Evolutionary conservation across 2,888 invertebrate genomes (phyloP), one percentile per base, ranked within the genome.

Genomic region (Ferdinandea cuprea): DNA sequence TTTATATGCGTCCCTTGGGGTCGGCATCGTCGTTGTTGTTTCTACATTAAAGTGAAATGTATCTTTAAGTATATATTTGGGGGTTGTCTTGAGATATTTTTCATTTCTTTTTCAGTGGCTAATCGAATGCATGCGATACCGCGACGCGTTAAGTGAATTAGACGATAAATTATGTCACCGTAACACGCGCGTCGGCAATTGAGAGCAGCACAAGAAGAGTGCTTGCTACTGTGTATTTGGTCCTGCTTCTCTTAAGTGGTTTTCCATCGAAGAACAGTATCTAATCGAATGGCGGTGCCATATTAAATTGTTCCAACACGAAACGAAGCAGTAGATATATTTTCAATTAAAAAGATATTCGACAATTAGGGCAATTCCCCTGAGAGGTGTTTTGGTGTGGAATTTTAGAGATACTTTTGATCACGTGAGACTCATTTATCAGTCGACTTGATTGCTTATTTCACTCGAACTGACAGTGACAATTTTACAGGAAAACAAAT

Each of bases 71-170:
- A 17, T 56, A 17, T 56, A 15, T 52, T 28, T 15, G 11, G 50
- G 74, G 73, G 73, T 58, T 28, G 71, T 58, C 63, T 61, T 42
- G 68, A 73, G 74, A 80, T 69, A 69, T 65, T 58, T 58, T 74
- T 35, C 35, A 44, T 50, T 65, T 68, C 59, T 68, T 59, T 78
- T 54, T 50, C 35, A 40, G 54, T 37, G 63, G 54, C 77, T 83
- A 83, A 83, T 83, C 83, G 63, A 73, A 83, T 83, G 15, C 83
- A 78, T 56, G 13, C 77, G 78, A 78, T 77, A 73, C 77, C 73
- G 78, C 83, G 83, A 78, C 61, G 78, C 83, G 77, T 78, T 83
- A 83, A 83, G 83, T 83, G 83, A 83, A 83, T 83, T 83, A 78
- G 83, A 78, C 78, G 77, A 83, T 83, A 83, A 83, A 83, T 83